Percentiles rank a stretch among this genome's conserved stretches.
Evolutionary conservation across 2,113 vertebrate genomes (phyloP).

Genomic region (Ictalurus furcatus): DNA sequence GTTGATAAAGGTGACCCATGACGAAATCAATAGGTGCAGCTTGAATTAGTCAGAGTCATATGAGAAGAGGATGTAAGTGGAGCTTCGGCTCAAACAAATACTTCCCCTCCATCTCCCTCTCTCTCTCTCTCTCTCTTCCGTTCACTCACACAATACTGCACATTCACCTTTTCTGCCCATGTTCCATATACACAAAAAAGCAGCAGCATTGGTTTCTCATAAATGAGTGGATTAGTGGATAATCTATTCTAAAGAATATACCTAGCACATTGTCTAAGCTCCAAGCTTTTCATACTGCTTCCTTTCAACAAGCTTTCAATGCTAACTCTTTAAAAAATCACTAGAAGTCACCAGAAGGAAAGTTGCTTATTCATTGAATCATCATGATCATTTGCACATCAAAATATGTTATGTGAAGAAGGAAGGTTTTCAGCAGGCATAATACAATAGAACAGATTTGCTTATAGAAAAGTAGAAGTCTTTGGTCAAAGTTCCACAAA

Average conservation of each 20-base stretch:
- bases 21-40: conserved; percentile 53
- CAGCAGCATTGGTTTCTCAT: neutral
- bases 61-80: conserved; percentile 51
- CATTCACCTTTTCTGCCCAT: neutral
- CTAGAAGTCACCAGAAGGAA: neutral
- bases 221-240: neutral
- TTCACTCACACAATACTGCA: neutral
- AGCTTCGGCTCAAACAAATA: conserved; percentile 46
- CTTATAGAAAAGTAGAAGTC: neutral
- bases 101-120: neutral
- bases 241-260: neutral
- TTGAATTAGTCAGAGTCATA: conserved; percentile 60
- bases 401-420: neutral
- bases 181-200: neutral
- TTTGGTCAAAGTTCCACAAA: neutral
- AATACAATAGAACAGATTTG: neutral
- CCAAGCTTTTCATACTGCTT: neutral
- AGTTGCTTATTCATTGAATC: neutral
- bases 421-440: neutral
- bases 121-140: neutral
- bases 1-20: conserved; percentile 46
- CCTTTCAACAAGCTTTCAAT: neutral
- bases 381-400: neutral
- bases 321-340: neutral
- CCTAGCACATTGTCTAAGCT: neutral